A percentile compares a stretch with the other conserved stretches of the same genome.
phyloP scores from a whole-genome alignment of 2,113 vertebrate genomes.

The Rousettus leschenaultii region DNA sequence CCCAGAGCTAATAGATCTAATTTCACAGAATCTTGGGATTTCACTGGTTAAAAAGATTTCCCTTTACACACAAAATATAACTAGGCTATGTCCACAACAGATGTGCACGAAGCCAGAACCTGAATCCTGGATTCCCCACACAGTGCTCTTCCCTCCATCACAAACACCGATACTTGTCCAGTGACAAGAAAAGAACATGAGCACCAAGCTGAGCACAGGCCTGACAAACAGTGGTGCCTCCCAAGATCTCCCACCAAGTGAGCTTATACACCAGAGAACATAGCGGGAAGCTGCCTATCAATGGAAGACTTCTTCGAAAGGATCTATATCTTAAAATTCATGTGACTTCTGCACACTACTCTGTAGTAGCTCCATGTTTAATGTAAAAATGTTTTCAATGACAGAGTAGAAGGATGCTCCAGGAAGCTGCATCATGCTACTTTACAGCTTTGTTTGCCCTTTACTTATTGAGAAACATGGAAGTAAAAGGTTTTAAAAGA shows the following conservation, averaged over 20 bases:
- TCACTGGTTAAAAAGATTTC: background rate
- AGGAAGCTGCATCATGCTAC: background rate
- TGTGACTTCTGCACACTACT: background rate
- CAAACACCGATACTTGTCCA: accelerated
- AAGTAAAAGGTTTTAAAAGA: background rate
- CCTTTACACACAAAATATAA: background rate
- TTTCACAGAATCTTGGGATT: background rate
- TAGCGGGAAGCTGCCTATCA: background rate
- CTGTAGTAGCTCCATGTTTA: background rate
- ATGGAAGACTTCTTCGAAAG: background rate
- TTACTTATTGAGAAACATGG: background rate
- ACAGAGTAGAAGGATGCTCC: background rate
- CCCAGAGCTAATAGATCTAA: background rate
- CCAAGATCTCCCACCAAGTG: accelerated
- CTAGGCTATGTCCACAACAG: background rate
- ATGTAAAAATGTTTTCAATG: background rate
- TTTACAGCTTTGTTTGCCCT: background rate
- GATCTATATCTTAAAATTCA: background rate
- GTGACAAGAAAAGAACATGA: background rate
- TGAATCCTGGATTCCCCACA: background rate
- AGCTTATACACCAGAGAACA: background rate
- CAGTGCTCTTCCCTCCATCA: background rate
- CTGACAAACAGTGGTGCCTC: background rate
- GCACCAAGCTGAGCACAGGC: background rate
- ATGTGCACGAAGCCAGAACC: background rate